These are phyloP conservation scores for Phenganax subtilis DNA, from an alignment of 92 coral and sea anemone species.

Conservation along the genomic window DNA sequence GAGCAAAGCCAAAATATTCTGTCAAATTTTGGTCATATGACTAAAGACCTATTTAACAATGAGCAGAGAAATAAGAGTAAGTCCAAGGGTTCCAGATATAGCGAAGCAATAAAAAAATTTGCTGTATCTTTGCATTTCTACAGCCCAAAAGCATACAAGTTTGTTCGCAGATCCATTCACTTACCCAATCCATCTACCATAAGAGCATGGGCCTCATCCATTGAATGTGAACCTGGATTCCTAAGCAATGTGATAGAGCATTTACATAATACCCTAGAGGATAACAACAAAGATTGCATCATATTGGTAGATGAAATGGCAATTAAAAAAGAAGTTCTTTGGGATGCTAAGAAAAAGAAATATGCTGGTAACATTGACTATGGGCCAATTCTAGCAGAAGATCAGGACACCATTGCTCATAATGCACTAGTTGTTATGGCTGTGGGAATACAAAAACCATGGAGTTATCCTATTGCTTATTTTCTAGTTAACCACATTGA, in stretches of 20 bases:
- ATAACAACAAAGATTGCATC: not conserved
- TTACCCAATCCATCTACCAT: not conserved
- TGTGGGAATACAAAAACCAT: slow-evolving; percentile 9
- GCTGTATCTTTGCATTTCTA: not conserved
- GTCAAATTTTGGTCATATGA: slow-evolving; percentile 7
- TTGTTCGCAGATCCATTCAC: not conserved
- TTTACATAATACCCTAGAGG: not conserved
- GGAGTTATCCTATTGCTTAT: slow-evolving; percentile 22
- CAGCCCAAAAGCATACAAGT: not conserved
- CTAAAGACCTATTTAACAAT: not conserved
- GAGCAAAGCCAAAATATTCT: not conserved
- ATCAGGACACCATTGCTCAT: slow-evolving; percentile 1
- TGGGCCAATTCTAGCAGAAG: not conserved
- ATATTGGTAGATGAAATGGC: not conserved
- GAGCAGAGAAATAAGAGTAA: not conserved
- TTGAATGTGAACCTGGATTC: slow-evolving; percentile 3
- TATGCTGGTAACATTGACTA: not conserved
- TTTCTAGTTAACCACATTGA: slow-evolving; percentile 5
- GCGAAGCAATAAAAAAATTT: slow-evolving; percentile 2
- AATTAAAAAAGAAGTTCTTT: not conserved
- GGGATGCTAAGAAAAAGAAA: not conserved
- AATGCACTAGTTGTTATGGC: slow-evolving; percentile 39
- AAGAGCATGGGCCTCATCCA: not conserved
- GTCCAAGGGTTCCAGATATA: not conserved
- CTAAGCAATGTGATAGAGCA: not conserved